These are phyloP conservation scores for Prenolepis imparis DNA, from an alignment of 2,888 invertebrate species.

Conservation along the genomic window DNA sequence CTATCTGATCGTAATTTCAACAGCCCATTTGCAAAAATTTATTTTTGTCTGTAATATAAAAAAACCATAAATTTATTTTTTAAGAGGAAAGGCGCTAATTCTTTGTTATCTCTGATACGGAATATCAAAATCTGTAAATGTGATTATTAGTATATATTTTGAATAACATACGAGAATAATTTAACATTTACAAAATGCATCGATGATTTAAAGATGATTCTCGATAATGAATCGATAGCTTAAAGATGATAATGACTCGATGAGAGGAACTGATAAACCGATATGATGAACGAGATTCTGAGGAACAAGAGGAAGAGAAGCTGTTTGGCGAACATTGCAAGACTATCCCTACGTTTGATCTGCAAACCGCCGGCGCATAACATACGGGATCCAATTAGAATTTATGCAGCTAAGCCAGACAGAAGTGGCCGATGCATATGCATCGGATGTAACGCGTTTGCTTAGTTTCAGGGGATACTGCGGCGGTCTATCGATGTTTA, in stretches of 20 bases:
- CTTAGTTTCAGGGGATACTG: constrained; percentile 65
- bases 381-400: constrained; percentile 72
- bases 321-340: constrained; percentile 36
- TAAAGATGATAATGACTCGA: constrained; percentile 17
- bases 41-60: background rate
- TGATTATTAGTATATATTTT: background rate
- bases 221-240: background rate
- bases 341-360: constrained; percentile 59
- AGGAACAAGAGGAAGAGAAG: constrained; percentile 32
- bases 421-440: constrained; percentile 79
- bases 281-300: constrained; percentile 40
- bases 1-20: background rate
- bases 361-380: constrained; percentile 70
- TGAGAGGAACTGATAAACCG: constrained; percentile 17
- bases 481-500: constrained; percentile 64
- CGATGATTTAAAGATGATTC: background rate
- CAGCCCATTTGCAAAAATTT: background rate
- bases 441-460: constrained; percentile 77
- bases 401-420: constrained; percentile 72
- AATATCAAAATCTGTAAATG: constrained; percentile 2
- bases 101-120: background rate
- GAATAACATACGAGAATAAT: background rate
- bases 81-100: background rate
- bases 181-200: background rate
- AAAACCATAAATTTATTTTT: background rate